Evolutionary conservation across 2,113 vertebrate genomes (phyloP), one percentile per base, ranked within the genome.

Genomic region (Phoenicopterus ruber): DNA sequence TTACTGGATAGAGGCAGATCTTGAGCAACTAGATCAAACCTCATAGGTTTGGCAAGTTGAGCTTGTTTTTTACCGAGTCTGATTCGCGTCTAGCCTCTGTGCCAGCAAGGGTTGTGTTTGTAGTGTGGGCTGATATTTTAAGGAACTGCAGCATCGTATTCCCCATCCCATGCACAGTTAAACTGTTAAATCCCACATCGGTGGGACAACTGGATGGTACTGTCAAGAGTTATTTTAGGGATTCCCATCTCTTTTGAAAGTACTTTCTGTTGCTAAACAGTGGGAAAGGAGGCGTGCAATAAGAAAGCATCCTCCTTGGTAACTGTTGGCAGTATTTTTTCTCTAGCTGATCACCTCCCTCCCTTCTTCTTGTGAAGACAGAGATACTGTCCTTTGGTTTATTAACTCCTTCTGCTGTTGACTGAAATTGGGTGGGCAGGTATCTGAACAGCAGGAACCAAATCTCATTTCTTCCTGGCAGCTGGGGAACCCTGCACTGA

Each of bases 1-100:
- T 96, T 94, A 95, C 86, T 95, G 93, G 81, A 88, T 20, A 88
- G 96, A 82, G 70, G 81, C 95, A 94, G 93, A 62, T 94, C 91
- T 94, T 95, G 93, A 96, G 94, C 91, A 94, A 89, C 91, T 82
- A 90, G 58, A 83, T 83, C 92, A 97, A 78, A 93, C 93, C 96
- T 92, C 96, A 54, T 96, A n/a, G 90, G 92, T 90, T 92, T 97
- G 96, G 93, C 93, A 93, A 95, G 85, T 59, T 17, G 86, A 66
- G 86, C 85, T 31, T 94, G 84, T 82, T 91, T 91, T 93, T 76
- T n/a, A 66, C 63, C 0, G 0, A 80, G 78, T 93, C 94, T 95
- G 95, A 79, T 92, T 87, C 16, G 42, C 3, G 58, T 95, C 93
- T 91, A 57, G 77, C 49, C 83, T 80, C 77, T 50, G 62, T 87